Percentiles rank a stretch among this genome's conserved stretches.
phyloP scores from a whole-genome alignment of 2,113 vertebrate genomes.

The Oreochromis tanganicae region DNA sequence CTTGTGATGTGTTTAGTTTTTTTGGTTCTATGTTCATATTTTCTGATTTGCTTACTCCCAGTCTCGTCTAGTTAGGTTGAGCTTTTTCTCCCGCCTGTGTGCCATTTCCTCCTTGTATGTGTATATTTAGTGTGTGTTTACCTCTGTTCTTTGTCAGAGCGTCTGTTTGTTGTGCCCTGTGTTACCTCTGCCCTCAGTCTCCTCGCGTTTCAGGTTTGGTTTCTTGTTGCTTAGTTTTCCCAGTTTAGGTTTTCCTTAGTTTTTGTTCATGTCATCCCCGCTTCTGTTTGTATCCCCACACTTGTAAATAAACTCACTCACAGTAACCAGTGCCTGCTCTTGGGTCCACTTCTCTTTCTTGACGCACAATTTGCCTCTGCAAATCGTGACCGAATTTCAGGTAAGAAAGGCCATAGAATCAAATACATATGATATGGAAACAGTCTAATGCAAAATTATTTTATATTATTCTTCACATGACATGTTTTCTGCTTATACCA shows the following conservation, averaged over 20 bases:
- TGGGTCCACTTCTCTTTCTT: background rate
- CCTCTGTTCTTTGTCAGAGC: rapidly evolving
- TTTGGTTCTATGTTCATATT: too few relatives aligned
- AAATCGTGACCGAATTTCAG: background rate
- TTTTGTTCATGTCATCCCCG: rapidly evolving
- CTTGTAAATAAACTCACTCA: background rate
- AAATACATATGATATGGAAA: background rate
- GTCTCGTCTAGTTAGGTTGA: too few relatives aligned
- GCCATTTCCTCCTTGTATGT: too few relatives aligned
- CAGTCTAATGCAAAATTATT: background rate
- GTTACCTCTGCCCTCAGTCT: background rate
- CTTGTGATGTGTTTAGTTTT: too few relatives aligned
- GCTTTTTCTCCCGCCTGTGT: too few relatives aligned
- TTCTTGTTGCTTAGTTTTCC: background rate
- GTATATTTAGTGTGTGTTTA: background rate
- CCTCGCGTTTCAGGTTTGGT: background rate
- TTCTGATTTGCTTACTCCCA: too few relatives aligned
- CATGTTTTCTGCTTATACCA: rapidly evolving
- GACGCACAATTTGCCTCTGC: background rate
- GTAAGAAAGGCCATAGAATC: rapidly evolving
- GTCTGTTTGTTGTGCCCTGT: background rate
- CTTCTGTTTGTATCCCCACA: background rate
- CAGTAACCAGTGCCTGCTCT: background rate
- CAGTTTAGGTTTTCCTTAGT: background rate
- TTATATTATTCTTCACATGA: background rate